A percentile compares a stretch with the other conserved stretches of the same genome.
phyloP scores from a whole-genome alignment of 2,888 invertebrate genomes.

The Apantesis nais region DNA sequence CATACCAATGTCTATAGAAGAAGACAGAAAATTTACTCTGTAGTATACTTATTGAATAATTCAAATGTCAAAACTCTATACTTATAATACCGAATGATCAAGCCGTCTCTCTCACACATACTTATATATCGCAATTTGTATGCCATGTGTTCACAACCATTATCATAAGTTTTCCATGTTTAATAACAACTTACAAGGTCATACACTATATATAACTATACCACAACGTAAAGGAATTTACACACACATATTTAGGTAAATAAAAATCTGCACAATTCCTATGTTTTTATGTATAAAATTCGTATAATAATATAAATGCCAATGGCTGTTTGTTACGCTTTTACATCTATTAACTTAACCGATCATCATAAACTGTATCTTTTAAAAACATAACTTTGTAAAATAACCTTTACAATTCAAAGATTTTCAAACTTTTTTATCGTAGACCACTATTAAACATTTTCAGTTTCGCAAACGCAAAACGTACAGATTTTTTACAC shows the following conservation, averaged over 20 bases:
- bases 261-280: neutral
- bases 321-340: no score
- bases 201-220: slow-evolving; percentile 7
- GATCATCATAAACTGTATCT: no score
- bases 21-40: neutral
- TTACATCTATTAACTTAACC: no score
- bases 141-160: slow-evolving; percentile 1
- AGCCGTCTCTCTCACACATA: neutral
- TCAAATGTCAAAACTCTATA: neutral
- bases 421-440: no score
- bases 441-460: no score
- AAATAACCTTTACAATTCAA: no score
- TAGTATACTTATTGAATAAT: neutral
- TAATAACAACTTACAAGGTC: slow-evolving; percentile 14
- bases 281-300: neutral
- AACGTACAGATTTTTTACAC: no score
- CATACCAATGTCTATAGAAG: neutral
- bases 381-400: no score
- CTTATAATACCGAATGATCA: neutral
- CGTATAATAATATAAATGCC: no score
- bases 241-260: neutral
- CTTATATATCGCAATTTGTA: slow-evolving; percentile 2
- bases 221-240: neutral
- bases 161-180: slow-evolving; percentile 1
- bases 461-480: no score